Percentiles rank a stretch among this genome's conserved stretches.
These are phyloP conservation scores for Heliconius ethilla DNA, from an alignment of 2,888 invertebrate genomes.

Conservation along the genomic window DNA sequence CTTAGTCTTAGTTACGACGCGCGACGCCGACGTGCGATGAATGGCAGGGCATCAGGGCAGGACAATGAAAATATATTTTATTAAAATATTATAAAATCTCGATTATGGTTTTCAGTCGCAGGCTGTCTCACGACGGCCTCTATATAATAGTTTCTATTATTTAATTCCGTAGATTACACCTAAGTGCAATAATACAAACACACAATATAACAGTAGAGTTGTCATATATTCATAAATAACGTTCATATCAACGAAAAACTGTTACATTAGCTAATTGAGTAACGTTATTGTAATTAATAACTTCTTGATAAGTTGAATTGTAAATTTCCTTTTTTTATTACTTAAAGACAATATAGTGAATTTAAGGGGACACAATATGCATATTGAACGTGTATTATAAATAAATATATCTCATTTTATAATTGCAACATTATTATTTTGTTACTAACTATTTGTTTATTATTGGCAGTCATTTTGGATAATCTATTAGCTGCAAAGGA, in stretches of 20 bases:
- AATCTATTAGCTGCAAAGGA: too few species aligned
- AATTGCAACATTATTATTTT: too few species aligned
- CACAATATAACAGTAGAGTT: not conserved
- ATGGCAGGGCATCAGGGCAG: too few species aligned
- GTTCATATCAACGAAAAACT: not conserved
- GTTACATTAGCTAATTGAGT: not conserved
- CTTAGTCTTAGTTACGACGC: too few species aligned
- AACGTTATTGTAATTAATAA: not conserved
- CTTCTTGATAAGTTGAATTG: not conserved
- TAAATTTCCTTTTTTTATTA: too few species aligned
- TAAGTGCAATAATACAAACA: not conserved
- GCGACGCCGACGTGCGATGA: too few species aligned
- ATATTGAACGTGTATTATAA: too few species aligned
- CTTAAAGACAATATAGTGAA: not conserved
- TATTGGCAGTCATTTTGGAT: too few species aligned
- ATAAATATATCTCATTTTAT: too few species aligned
- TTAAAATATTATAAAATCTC: too few species aligned
- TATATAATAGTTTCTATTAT: not conserved
- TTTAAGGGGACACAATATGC: not conserved
- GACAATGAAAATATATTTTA: too few species aligned
- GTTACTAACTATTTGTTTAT: too few species aligned
- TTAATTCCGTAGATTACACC: not conserved
- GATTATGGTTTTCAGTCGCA: not conserved
- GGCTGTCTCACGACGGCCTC: not conserved
- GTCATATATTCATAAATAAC: not conserved